Evolutionary conservation across 1,140 invertebrate genomes (phyloP).

Genomic region (Drosophila ercepeae): DNA sequence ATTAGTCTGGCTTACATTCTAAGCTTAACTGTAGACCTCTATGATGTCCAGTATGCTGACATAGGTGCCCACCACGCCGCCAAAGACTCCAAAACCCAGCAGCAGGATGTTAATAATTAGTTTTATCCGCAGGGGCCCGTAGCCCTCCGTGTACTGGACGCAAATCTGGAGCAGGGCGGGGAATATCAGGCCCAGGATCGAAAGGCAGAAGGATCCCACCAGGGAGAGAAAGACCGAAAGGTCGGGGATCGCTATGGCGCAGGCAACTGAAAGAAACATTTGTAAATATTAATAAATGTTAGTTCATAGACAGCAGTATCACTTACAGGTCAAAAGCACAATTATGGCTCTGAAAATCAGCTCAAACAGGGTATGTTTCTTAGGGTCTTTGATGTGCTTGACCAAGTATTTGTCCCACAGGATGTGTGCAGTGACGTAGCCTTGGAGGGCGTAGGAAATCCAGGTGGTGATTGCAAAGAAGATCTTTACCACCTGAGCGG

Average conservation of each 20-base stretch:
- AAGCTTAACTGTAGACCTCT: conserved; percentile 38
- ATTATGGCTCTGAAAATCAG: conserved; percentile 86
- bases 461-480: conserved; percentile 95
- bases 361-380: conserved; percentile 85
- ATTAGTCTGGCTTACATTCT: conserved; percentile 8
- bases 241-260: conserved; percentile 93
- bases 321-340: conserved; percentile 90
- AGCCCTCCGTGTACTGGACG: conserved; percentile 64
- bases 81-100: conserved; percentile 87
- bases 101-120: conserved; percentile 86
- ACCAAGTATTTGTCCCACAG: conserved; percentile 91
- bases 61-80: conserved; percentile 89
- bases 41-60: conserved; percentile 88
- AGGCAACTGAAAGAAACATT: conserved; percentile 85
- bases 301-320: no score
- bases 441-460: conserved; percentile 96
- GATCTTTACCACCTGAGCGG: conserved; percentile 91
- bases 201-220: conserved; percentile 94
- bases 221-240: conserved; percentile 96
- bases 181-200: conserved; percentile 95
- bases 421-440: conserved; percentile 96
- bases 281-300: conserved; percentile 12
- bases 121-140: conserved; percentile 84
- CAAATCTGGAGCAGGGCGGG: conserved; percentile 90
- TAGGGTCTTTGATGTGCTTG: conserved; percentile 85